Percentiles rank a stretch among this genome's conserved stretches.
Evolutionary conservation across 2,888 invertebrate genomes (phyloP).

Genomic region (Chrysolina americana): DNA sequence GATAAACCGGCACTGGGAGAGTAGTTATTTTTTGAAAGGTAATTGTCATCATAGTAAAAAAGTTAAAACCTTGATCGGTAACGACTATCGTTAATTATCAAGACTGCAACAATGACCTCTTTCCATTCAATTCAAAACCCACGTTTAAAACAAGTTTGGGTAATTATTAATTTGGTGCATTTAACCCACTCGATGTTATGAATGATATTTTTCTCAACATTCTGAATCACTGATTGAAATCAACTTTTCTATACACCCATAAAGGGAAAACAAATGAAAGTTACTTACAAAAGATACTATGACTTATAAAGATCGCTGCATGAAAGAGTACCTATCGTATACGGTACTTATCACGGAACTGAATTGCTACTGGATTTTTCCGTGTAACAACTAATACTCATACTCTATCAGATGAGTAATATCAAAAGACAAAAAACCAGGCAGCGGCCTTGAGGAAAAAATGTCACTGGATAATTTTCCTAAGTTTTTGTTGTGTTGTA

Average conservation of each 20-base stretch:
- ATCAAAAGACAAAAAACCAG: no score
- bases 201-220: background rate
- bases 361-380: no score
- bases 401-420: no score
- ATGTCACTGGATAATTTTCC: no score
- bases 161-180: constrained; percentile 36
- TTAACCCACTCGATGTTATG: constrained; percentile 23
- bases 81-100: background rate
- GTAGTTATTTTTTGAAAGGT: no score
- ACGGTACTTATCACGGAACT: background rate
- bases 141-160: constrained; percentile 51
- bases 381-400: no score
- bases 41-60: no score
- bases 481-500: no score
- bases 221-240: background rate
- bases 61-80: no score
- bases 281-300: no score
- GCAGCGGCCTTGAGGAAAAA: no score
- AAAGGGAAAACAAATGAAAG: background rate
- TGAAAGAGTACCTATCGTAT: background rate
- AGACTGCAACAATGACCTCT: constrained; percentile 51
- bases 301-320: background rate
- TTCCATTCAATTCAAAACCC: constrained; percentile 47
- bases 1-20: no score
- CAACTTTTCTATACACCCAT: constrained; percentile 4